Conservation (phyloP, 1,140 invertebrate species). For the Drosophila ficusphila region DNA sequence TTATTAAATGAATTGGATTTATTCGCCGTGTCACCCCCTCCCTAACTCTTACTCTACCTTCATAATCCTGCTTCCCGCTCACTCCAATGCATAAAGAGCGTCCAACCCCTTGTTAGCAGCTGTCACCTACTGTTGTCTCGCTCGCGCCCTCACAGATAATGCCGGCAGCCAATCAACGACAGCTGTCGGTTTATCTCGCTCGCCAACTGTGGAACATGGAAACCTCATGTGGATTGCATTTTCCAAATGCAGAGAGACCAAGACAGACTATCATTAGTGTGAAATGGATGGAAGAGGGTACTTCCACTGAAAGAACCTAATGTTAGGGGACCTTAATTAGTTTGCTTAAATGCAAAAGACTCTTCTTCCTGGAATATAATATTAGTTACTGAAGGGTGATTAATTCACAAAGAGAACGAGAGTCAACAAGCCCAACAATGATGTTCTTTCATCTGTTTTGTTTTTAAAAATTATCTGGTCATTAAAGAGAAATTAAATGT, state of each 20-base stretch:
- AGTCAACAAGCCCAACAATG: too few species aligned
- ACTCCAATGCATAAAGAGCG: background rate
- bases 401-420: background rate
- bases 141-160: background rate
- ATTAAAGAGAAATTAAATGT: too few species aligned
- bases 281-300: background rate
- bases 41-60: background rate
- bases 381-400: background rate
- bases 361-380: background rate
- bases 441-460: too few species aligned
- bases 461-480: background rate
- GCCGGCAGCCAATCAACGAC: constrained; percentile 58
- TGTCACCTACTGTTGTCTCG: constrained; percentile 26
- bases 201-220: constrained; percentile 64
- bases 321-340: constrained; percentile 64
- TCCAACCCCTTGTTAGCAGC: constrained; percentile 41
- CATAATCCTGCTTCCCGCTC: background rate
- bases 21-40: constrained; percentile 45
- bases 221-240: constrained; percentile 60
- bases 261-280: background rate
- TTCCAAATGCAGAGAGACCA: constrained; percentile 10
- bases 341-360: constrained; percentile 36
- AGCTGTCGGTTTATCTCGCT: constrained; percentile 47
- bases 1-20: constrained; percentile 84
- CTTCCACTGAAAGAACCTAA: constrained; percentile 13